Evolutionary conservation across 2,113 vertebrate genomes (phyloP), one percentile per base, ranked within the genome.

Genomic region (Aythya baeri): DNA sequence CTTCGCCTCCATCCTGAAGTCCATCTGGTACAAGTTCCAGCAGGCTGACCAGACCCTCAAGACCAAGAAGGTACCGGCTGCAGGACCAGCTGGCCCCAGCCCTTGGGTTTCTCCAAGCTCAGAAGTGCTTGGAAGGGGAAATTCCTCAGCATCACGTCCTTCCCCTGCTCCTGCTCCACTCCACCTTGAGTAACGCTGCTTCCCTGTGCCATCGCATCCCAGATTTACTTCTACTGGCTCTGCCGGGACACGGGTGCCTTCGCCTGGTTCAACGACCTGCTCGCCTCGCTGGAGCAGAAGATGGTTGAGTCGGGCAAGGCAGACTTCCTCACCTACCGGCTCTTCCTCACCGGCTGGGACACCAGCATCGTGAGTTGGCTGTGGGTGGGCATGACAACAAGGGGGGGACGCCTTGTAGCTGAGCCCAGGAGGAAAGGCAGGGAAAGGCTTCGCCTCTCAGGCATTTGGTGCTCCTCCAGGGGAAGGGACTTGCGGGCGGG

Each of bases 141-240:
- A 5, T 41, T 41, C 50, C 55, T 52, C 5, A 26, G 52, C 27
- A 13, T 16, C 2, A 17, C 23, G 58, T 20, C 44, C n/a, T 68
- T 73, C 54, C 36, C 46, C 15, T 27, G 17, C 26, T 73, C 41
- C 29, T 11, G 52, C 38, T 58, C 52, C 41, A 32, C 66, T 70
- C n/a, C 20, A 49, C 10, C 50, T 43, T 12, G 18, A 91, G 41
- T 82, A 91, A 96, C 5, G 13, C 7, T 67, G 67, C 65, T 73
- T 32, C 58, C 25, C 73, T 36, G 12, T 29, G 22, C 23, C 8
- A 31, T 46, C 58, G 80, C 27, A 67, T 83, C 96, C 54, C 97
- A 99, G 99, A 99, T 99, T 80, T 99, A 99, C 68, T 99, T 99
- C 94, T 99, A 99, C 87, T 99, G 99, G 99, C 97, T 99, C 43